Evolutionary conservation across 2,113 vertebrate species (phyloP).

Genomic region (Telmatochromis sp.): DNA sequence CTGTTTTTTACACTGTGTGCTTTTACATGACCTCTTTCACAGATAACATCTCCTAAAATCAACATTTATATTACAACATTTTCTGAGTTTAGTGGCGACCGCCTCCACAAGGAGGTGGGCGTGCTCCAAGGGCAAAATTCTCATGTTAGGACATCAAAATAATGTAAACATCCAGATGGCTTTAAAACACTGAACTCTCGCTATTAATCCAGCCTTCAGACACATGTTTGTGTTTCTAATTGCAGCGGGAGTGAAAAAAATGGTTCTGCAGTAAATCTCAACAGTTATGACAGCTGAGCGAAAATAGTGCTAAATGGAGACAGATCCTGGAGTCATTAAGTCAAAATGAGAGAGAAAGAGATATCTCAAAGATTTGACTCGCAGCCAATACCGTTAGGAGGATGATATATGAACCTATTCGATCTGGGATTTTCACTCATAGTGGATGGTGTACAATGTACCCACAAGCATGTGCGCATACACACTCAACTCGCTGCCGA

Average conservation of each 20-base stretch:
- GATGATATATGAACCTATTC: slow-evolving; percentile 48
- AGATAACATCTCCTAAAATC: slow-evolving; percentile 38
- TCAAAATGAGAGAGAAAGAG: slow-evolving; percentile 47
- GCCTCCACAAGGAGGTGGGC: not conserved
- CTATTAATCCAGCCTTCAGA: slow-evolving; percentile 20
- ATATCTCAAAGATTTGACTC: slow-evolving; percentile 40
- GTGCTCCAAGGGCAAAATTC: not conserved
- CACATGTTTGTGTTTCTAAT: slow-evolving; percentile 43
- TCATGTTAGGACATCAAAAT: not conserved
- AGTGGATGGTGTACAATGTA: not conserved
- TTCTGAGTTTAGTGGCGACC: not conserved
- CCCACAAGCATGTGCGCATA: not conserved
- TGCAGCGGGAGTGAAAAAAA: slow-evolving; percentile 1
- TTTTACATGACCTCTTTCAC: slow-evolving; percentile 4
- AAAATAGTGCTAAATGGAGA: slow-evolving; percentile 49
- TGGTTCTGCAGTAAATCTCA: slow-evolving; percentile 30
- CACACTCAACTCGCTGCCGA: not conserved
- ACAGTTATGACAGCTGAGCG: slow-evolving; percentile 32
- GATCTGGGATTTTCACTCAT: slow-evolving; percentile 11
- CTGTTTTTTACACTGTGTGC: not conserved
- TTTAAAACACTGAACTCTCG: slow-evolving; percentile 27
- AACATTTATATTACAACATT: slow-evolving; percentile 44
- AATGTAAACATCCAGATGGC: slow-evolving; percentile 29
- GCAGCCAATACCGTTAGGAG: slow-evolving; percentile 36
- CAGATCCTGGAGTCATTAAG: slow-evolving; percentile 44